Conservation (phyloP, 2,113 vertebrate genomes). For the Theropithecus gelada region DNA sequence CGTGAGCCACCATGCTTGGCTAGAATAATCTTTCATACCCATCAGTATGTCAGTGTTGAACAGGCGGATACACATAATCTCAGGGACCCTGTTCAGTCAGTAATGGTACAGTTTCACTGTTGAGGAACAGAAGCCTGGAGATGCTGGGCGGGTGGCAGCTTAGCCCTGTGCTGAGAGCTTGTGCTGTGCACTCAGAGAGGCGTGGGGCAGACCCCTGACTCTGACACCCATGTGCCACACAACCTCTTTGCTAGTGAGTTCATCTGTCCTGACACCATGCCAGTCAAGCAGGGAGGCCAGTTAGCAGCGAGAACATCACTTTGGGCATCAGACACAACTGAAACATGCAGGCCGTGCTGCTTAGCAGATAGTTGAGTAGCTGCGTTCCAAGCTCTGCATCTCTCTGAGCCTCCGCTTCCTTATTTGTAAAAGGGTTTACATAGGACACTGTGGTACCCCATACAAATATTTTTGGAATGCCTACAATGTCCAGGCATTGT, state of each 20-base stretch:
- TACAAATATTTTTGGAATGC: not conserved
- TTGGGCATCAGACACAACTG: accelerated
- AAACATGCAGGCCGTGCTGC: not conserved
- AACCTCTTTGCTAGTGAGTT: not conserved
- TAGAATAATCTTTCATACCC: not conserved
- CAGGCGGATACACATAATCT: accelerated
- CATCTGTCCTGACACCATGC: not conserved
- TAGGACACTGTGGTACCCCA: not conserved
- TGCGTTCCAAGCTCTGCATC: accelerated
- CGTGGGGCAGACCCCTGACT: not conserved
- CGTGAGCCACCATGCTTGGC: no score
- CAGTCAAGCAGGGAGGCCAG: not conserved
- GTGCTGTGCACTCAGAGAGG: not conserved
- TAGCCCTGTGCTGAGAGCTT: accelerated
- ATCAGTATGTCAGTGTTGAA: not conserved
- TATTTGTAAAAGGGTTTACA: not conserved
- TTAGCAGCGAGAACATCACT: not conserved
- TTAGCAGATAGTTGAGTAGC: not conserved
- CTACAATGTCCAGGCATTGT: accelerated
- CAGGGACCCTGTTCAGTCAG: not conserved
- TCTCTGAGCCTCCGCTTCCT: not conserved
- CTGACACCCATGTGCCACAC: no score
- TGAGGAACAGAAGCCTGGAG: not conserved
- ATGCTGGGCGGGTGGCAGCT: accelerated
- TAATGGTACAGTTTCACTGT: accelerated